Conservation (phyloP, 2,888 invertebrate species). For the Phyllotreta cruciferae region DNA sequence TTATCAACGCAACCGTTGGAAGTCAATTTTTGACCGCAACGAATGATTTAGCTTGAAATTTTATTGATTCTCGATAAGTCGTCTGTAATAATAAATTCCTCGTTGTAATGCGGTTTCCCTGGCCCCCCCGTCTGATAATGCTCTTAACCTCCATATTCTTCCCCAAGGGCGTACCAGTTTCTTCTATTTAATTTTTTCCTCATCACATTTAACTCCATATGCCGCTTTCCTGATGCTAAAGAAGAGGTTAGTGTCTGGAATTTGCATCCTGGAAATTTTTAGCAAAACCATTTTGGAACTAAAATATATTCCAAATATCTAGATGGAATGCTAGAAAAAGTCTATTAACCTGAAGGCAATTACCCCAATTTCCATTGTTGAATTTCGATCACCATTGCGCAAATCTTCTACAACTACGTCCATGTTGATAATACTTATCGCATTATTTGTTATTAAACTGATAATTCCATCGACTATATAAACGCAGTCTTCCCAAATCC, state of each 20-base stretch:
- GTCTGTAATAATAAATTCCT: slow-evolving; percentile 16
- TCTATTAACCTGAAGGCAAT: too few species aligned
- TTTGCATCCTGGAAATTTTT: too few species aligned
- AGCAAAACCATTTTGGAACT: too few species aligned
- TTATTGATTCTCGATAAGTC: slow-evolving; percentile 13
- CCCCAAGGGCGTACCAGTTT: neutral
- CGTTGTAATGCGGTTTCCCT: slow-evolving; percentile 2
- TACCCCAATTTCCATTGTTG: neutral
- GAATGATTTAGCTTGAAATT: slow-evolving; percentile 13
- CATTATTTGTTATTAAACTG: too few species aligned
- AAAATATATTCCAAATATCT: too few species aligned
- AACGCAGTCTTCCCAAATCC: slow-evolving; percentile 10
- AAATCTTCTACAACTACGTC: neutral
- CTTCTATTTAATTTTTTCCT: too few species aligned
- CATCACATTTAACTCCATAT: too few species aligned
- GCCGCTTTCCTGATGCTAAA: too few species aligned
- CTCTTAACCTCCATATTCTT: slow-evolving; percentile 18
- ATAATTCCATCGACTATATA: slow-evolving; percentile 6
- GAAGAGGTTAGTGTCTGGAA: too few species aligned
- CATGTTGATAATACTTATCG: slow-evolving; percentile 5
- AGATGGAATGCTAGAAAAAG: too few species aligned
- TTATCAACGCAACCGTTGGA: slow-evolving; percentile 8
- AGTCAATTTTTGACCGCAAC: slow-evolving; percentile 2
- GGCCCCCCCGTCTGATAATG: neutral
- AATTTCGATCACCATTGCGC: neutral